Evolutionary conservation across 2,113 vertebrate genomes (phyloP).

Genomic region (Illadopsis cleaveri): DNA sequence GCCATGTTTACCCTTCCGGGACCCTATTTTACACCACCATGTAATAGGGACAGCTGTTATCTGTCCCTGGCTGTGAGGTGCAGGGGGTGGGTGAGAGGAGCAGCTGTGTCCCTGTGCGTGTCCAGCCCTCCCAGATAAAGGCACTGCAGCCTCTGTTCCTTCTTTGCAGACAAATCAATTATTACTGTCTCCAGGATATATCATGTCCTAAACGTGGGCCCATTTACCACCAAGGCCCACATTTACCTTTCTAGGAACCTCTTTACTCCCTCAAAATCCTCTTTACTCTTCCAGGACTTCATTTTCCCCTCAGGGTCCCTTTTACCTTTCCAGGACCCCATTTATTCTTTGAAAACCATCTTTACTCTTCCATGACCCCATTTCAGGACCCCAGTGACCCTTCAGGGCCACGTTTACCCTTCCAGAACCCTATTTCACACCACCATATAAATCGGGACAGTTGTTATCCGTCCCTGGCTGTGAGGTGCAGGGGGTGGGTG

Average conservation of each 20-base stretch:
- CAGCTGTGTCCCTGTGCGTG: too few relatives aligned
- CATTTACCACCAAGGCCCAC: neutral
- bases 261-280: too few relatives aligned
- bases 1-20: neutral
- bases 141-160: neutral
- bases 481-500: neutral
- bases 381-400: neutral
- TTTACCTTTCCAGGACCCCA: neutral
- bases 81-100: accelerated
- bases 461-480: neutral
- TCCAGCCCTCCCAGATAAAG: too few relatives aligned
- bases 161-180: conserved; percentile 65
- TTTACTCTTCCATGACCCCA: neutral
- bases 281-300: neutral
- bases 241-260: neutral
- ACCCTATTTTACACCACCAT: neutral
- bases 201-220: neutral
- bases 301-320: neutral
- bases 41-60: too few relatives aligned
- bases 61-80: neutral
- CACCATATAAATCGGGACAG: accelerated
- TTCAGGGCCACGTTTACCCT: neutral
- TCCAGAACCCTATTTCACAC: neutral
- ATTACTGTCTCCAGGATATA: neutral
- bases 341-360: neutral